A percentile compares a stretch with the other conserved stretches of the same genome.
These are phyloP conservation scores for Callosobruchus maculatus DNA, from an alignment of 2,888 invertebrate species.

Conservation along the genomic window DNA sequence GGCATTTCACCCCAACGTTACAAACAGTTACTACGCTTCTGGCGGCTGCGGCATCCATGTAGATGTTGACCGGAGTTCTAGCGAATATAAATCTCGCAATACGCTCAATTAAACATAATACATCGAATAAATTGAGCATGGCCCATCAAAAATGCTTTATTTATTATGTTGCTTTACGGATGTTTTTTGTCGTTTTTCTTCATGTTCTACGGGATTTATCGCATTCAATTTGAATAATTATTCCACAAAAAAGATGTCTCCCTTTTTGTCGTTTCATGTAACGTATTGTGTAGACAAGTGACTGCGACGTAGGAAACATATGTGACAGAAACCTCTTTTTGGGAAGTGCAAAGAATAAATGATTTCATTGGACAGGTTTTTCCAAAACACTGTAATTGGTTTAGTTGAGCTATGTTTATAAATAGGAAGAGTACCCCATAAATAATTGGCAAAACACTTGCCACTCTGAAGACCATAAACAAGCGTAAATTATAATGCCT, in stretches of 20 bases:
- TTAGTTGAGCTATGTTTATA: too few relatives aligned
- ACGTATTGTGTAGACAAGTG: too few relatives aligned
- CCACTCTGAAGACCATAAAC: too few relatives aligned
- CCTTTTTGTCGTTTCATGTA: background rate
- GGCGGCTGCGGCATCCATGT: background rate
- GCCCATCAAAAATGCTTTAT: constrained; percentile 39
- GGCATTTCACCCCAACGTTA: too few relatives aligned
- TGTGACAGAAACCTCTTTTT: too few relatives aligned
- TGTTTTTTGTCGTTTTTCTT: constrained; percentile 28
- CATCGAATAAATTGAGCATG: constrained; percentile 47
- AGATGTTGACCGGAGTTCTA: background rate
- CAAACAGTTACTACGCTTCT: background rate
- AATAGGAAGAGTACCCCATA: too few relatives aligned
- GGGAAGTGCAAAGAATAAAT: too few relatives aligned
- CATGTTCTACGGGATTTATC: background rate
- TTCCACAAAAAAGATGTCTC: background rate
- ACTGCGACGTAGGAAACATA: too few relatives aligned
- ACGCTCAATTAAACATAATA: constrained; percentile 48
- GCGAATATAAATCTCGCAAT: constrained; percentile 44
- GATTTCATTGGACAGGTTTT: too few relatives aligned
- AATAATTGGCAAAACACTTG: too few relatives aligned
- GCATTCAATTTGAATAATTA: background rate
- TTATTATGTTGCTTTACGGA: constrained; percentile 34
- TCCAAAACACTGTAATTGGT: too few relatives aligned
- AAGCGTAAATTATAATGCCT: too few relatives aligned